Evolutionary conservation across 2,888 invertebrate genomes (phyloP).

Genomic region (Diaprepes abbreviatus): DNA sequence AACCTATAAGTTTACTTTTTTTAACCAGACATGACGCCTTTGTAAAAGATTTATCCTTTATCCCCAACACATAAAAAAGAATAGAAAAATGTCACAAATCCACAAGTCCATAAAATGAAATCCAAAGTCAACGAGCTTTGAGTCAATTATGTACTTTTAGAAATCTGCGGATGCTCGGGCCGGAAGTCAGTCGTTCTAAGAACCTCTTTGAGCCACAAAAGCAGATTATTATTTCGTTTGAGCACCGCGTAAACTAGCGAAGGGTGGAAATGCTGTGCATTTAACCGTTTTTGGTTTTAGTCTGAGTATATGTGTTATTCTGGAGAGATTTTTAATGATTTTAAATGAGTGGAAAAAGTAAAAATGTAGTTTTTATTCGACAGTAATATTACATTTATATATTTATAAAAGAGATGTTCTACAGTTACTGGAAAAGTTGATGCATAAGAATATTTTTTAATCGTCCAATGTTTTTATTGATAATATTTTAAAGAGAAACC

Average conservation of each 20-base stretch:
- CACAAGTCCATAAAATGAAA: constrained; percentile 50
- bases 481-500: too few species aligned
- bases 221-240: constrained; percentile 49
- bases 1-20: too few species aligned
- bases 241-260: constrained; percentile 43
- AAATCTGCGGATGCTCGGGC: constrained; percentile 65
- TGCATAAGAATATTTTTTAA: too few species aligned
- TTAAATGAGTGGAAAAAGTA: too few species aligned
- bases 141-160: constrained; percentile 66
- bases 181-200: constrained; percentile 59
- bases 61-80: not conserved
- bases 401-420: too few species aligned
- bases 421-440: too few species aligned
- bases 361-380: too few species aligned
- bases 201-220: constrained; percentile 60
- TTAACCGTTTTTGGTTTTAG: constrained; percentile 14
- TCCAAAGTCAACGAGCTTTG: constrained; percentile 36
- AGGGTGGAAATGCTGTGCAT: constrained; percentile 44
- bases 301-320: not conserved
- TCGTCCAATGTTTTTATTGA: too few species aligned
- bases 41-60: not conserved
- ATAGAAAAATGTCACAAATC: constrained; percentile 25
- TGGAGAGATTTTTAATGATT: not conserved
- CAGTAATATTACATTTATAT: too few species aligned
- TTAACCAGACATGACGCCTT: not conserved